Evolutionary conservation across 2,113 vertebrate species (phyloP).

Genomic region (Malurus elegans): DNA sequence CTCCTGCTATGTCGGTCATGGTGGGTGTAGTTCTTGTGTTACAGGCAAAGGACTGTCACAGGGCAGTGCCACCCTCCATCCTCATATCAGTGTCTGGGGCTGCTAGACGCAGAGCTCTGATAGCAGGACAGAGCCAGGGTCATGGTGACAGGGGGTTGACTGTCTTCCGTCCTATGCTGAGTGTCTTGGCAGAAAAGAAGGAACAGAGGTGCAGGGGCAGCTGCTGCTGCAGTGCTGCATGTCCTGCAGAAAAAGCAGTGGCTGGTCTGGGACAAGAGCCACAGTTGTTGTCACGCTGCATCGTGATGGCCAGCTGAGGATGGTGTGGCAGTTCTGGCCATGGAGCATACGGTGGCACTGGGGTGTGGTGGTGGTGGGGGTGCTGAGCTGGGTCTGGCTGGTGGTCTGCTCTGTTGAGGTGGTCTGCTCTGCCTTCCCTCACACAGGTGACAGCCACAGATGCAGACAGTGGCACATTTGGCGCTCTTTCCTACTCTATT

Average conservation of each 20-base stretch:
- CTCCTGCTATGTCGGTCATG: background rate
- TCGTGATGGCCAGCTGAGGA: background rate
- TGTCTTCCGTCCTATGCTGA: background rate
- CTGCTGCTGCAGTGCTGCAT: background rate
- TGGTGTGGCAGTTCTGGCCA: too few species aligned
- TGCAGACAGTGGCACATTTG: slow-evolving; percentile 86
- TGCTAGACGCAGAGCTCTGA: background rate
- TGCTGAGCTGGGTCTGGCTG: background rate
- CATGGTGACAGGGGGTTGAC: fast-evolving
- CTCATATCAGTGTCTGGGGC: background rate
- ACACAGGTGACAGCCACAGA: slow-evolving; percentile 90
- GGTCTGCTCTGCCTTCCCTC: background rate
- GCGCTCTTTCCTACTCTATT: slow-evolving; percentile 87
- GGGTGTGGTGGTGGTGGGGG: background rate
- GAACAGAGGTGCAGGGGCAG: background rate
- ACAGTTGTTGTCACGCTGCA: fast-evolving
- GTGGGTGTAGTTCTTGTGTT: background rate
- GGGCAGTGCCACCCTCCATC: background rate
- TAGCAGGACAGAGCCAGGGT: background rate
- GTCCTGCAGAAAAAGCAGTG: background rate
- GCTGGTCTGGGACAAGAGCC: background rate
- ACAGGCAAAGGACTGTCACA: fast-evolving
- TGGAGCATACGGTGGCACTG: background rate
- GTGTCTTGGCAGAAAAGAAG: background rate
- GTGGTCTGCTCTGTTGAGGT: background rate